A percentile compares a stretch with the other conserved stretches of the same genome.
These are phyloP conservation scores for Urophycis tenuis DNA, from an alignment of 2,797 vertebrate species.

Conservation along the genomic window DNA sequence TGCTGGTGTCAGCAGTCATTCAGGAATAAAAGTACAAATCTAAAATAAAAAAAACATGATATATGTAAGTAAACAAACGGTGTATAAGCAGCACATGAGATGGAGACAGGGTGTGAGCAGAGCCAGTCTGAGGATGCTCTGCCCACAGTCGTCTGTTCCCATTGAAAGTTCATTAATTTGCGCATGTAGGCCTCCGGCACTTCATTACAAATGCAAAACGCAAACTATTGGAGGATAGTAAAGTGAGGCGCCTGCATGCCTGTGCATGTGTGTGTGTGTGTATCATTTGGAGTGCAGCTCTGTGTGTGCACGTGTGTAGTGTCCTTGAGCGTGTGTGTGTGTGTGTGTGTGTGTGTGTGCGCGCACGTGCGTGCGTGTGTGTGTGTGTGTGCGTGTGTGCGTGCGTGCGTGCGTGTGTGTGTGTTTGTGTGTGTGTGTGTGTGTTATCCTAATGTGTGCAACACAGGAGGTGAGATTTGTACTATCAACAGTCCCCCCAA, in stretches of 20 bases:
- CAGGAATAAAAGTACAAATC: neutral
- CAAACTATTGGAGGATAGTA: neutral
- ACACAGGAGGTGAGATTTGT: constrained; percentile 26
- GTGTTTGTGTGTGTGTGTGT: neutral
- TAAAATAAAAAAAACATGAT: neutral
- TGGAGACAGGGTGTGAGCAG: neutral
- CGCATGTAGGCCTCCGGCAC: constrained; percentile 47
- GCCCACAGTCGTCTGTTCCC: constrained; percentile 32
- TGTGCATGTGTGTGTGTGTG: neutral
- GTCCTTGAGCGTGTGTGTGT: neutral
- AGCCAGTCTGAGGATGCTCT: neutral
- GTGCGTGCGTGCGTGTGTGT: neutral
- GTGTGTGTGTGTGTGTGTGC: constrained; percentile 7
- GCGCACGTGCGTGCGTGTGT: neutral
- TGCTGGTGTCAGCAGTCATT: neutral
- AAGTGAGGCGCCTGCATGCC: neutral
- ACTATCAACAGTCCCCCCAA: constrained; percentile 17
- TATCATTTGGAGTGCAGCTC: neutral
- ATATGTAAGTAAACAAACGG: neutral
- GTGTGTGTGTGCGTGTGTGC: neutral
- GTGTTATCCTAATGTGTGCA: neutral
- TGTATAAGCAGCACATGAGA: neutral
- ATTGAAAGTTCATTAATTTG: constrained; percentile 48
- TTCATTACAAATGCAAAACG: constrained; percentile 49
- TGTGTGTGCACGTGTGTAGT: neutral